Evolutionary conservation across 1,140 invertebrate genomes (phyloP).

Genomic region (Diorhabda carinulata): DNA sequence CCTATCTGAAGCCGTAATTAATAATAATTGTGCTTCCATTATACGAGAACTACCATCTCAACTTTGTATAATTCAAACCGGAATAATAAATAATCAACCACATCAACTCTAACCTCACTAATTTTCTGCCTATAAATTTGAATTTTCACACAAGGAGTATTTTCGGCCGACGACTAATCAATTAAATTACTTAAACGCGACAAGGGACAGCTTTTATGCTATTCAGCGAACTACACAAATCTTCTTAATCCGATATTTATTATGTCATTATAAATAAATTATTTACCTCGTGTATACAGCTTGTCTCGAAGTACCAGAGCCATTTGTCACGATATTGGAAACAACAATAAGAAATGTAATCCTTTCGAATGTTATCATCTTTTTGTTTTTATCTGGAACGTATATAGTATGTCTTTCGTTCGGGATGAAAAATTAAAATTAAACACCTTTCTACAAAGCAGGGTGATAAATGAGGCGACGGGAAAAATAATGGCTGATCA

Average conservation of each 20-base stretch:
- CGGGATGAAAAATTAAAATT: too few species aligned
- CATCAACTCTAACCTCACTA: slow-evolving; percentile 37
- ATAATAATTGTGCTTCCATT: not conserved
- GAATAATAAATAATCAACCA: slow-evolving; percentile 33
- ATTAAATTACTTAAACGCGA: slow-evolving; percentile 34
- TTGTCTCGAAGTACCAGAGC: not conserved
- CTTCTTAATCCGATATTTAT: slow-evolving; percentile 48
- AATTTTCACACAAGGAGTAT: slow-evolving; percentile 37
- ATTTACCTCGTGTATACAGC: slow-evolving; percentile 32
- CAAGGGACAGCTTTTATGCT: slow-evolving; percentile 28
- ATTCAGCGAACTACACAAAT: slow-evolving; percentile 48
- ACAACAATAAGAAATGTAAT: too few species aligned
- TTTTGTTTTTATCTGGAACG: too few species aligned
- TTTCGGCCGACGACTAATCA: slow-evolving; percentile 30
- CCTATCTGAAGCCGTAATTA: slow-evolving; percentile 7
- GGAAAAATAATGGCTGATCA: too few species aligned
- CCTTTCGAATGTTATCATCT: too few species aligned
- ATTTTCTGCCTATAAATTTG: slow-evolving; percentile 46
- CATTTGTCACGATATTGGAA: not conserved
- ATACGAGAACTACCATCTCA: not conserved
- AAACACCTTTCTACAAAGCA: too few species aligned
- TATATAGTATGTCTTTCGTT: too few species aligned
- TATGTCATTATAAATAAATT: slow-evolving; percentile 48
- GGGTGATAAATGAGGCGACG: too few species aligned
- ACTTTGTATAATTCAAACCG: slow-evolving; percentile 25